phyloP scores from a whole-genome alignment of 2,797 vertebrate genomes.

The Alosa sapidissima region DNA sequence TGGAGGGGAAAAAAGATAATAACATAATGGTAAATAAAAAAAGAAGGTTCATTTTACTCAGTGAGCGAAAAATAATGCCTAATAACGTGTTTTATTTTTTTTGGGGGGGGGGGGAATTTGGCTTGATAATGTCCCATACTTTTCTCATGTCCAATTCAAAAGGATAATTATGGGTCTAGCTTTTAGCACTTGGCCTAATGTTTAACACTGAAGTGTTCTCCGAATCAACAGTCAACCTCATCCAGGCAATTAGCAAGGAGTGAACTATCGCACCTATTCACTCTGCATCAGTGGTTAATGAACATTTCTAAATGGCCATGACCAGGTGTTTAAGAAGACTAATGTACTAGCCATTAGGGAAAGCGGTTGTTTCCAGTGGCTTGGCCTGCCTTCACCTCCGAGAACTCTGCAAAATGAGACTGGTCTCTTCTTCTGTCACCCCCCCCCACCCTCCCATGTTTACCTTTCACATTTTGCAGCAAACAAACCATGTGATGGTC shows the following conservation, averaged over 20 bases:
- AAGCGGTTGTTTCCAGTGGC: conserved; percentile 74
- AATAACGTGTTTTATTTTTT: background rate
- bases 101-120: conserved; percentile 19
- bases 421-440: conserved; percentile 44
- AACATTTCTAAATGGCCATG: conserved; percentile 81
- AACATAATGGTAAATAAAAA: conserved; percentile 10
- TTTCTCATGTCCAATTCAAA: conserved; percentile 63
- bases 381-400: conserved; percentile 57
- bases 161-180: conserved; percentile 72
- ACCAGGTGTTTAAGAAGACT: conserved; percentile 78
- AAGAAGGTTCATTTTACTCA: conserved; percentile 9
- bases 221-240: conserved; percentile 56
- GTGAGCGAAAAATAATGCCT: background rate
- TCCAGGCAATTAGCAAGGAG: conserved; percentile 57
- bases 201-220: conserved; percentile 64
- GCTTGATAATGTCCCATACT: conserved; percentile 34
- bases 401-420: conserved; percentile 59
- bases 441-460: conserved; percentile 58
- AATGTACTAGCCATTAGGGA: conserved; percentile 78
- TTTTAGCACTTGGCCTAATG: conserved; percentile 74
- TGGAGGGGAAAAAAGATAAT: background rate
- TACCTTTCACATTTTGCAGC: conserved; percentile 77
- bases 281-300: conserved; percentile 72
- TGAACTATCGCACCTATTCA: conserved; percentile 72
- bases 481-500: conserved; percentile 78